Base-by-base conservation (phyloP, 1,140 invertebrate species). In the Caerostris darwini region DNA sequence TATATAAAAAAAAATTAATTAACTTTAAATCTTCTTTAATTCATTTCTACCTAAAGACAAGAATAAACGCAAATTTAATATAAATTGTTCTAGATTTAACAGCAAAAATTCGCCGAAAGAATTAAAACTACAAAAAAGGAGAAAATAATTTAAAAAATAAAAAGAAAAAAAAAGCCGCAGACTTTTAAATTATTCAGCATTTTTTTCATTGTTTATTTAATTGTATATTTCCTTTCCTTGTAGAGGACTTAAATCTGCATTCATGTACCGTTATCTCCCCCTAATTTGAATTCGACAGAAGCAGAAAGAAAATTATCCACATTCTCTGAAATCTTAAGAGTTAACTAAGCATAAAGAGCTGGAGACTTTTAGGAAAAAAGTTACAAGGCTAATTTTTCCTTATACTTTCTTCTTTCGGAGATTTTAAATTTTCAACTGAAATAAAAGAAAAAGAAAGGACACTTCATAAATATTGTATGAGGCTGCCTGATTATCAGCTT, bases 401-500 rank as follows among this genome's bases (percentile, higher is more conserved):
- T 50, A 34, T 53, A 3, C 17, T 86, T 12, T 81, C 57, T 53
- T 59, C 19, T 19, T 81, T 90, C 1, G 8, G 56, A 58, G 50
- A 34, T 54, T 93, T 64, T 85, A 86, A 87, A 61, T 86, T 93
- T 93, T 71, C 81, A n/a, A 7, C 8, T 34, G 34, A 34, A 34
- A 34, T 34, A 81, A 85, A 61, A 86, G 59, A n/a, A 81, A 12
- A 71, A 61, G 10, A 50, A 53, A 34, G 17, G 61, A 3, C 34
- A 53, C 7, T 87, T 19, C 19, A 93, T 93, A 93, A 93, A 93
- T 93, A 86, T 87, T 93, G 86, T 86, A 93, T 93, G 81, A 87
- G 57, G 82, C 61, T 69, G 50, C 34, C 19, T 56, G 82, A 93
- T 93, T 93, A 93, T 69, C 91, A 86, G 83, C 91, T 87, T 93